Conservation (phyloP, 1,140 invertebrate genomes). For the Bombus superbus region DNA sequence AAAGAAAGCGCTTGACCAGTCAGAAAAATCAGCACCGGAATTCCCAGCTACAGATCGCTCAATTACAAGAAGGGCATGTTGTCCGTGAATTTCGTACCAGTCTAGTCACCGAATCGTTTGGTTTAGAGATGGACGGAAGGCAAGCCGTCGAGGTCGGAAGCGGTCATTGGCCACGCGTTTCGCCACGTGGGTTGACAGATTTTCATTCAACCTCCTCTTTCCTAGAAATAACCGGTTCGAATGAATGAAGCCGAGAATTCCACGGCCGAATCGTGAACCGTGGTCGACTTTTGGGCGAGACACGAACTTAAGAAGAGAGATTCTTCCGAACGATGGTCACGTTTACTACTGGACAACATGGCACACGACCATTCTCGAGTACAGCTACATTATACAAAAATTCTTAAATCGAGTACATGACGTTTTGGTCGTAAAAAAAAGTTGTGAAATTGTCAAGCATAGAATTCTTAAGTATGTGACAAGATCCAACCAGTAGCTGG, state of each 20-base stretch:
- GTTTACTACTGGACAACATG: not conserved
- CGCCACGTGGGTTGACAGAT: slow-evolving; percentile 62
- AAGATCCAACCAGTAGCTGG: too few relatives aligned
- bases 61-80: not conserved
- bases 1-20: not conserved
- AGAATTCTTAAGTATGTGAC: too few relatives aligned
- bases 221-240: slow-evolving; percentile 40
- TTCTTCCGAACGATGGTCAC: not conserved
- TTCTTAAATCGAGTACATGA: too few relatives aligned
- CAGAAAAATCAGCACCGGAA: not conserved
- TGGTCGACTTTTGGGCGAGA: not conserved
- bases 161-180: slow-evolving; percentile 66
- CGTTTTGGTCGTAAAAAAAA: too few relatives aligned
- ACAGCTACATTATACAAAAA: not conserved
- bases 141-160: slow-evolving; percentile 47
- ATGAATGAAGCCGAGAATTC: slow-evolving; percentile 21
- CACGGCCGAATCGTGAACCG: not conserved
- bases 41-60: not conserved
- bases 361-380: too few relatives aligned
- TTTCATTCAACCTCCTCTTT: slow-evolving; percentile 48
- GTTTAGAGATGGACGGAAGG: slow-evolving; percentile 47
- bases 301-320: not conserved
- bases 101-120: slow-evolving; percentile 16
- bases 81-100: not conserved
- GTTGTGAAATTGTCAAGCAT: too few relatives aligned